Percentiles rank a stretch among this genome's conserved stretches.
These are phyloP conservation scores for Tetragnatha versicolor DNA, from an alignment of 1,140 invertebrate genomes.

Conservation along the genomic window DNA sequence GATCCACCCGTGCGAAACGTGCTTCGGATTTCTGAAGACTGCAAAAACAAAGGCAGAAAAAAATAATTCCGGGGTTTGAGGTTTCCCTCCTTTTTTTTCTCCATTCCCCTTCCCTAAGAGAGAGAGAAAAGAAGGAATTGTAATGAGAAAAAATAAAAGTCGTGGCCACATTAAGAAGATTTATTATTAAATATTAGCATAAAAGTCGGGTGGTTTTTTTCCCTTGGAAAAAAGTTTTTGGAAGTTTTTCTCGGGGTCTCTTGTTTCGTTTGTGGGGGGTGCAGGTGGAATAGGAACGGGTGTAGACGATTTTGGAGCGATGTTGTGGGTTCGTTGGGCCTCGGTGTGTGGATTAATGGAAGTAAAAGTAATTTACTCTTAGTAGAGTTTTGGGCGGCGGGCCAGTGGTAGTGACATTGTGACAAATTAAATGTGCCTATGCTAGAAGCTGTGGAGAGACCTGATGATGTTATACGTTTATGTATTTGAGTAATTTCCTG, in stretches of 20 bases:
- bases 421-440: too few relatives aligned
- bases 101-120: not conserved
- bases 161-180: not conserved
- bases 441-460: too few relatives aligned
- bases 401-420: too few relatives aligned
- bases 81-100: not conserved
- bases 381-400: too few relatives aligned
- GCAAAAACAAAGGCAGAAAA: not conserved
- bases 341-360: too few relatives aligned
- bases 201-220: conserved; percentile 12
- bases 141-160: too few relatives aligned
- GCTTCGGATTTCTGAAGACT: conserved; percentile 5
- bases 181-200: conserved; percentile 47
- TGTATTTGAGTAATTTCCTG: too few relatives aligned
- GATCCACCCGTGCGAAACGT: conserved; percentile 36
- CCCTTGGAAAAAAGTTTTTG: not conserved
- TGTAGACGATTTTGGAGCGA: too few relatives aligned
- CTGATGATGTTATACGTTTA: too few relatives aligned
- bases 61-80: not conserved
- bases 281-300: too few relatives aligned
- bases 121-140: not conserved
- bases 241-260: conserved; percentile 12
- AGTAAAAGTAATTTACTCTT: too few relatives aligned
- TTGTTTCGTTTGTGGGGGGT: conserved; percentile 1
- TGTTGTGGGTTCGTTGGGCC: too few relatives aligned